Evolutionary conservation across 2,113 vertebrate genomes (phyloP), one percentile per base, ranked within the genome.

Genomic region (Cygnus buccinator): DNA sequence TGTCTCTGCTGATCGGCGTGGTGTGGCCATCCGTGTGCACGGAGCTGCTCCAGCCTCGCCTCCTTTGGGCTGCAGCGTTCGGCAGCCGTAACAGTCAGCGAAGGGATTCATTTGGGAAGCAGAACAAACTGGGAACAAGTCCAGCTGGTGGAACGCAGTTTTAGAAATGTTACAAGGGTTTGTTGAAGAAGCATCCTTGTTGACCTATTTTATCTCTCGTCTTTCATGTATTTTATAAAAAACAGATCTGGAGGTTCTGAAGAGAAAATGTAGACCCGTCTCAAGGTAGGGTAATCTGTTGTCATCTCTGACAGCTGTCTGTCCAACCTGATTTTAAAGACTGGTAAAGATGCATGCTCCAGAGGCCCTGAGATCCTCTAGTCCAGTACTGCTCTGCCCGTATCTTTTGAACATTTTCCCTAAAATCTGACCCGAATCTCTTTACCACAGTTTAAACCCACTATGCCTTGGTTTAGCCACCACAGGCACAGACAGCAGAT

Each of bases 21-120:
- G 13, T 37, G 26, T 22, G 13, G 13, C 26, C 26, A 65, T 11
- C 37, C 26, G 5, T 9, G 26, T 63, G 16, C 25, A 39, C 3
- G 29, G 13, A 61, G 44, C 28, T 55, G 46, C 44, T 59, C n/a
- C 43, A 59, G 33, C n/a, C 44, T 33, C 59, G 44, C 11, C 33
- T 61, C 28, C 25, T 48, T 17, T 2, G 0, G 1, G 1, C 12
- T 44, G 17, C 43, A 28, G 31, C 15, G 10, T 59, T 66, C 1
- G 0, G 8, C 35, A 35, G 70, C 41, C 14, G 11, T 9, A 21
- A 11, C 18, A 8, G 25, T 55, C 37, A 62, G 33, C 26, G 50
- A 63, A 68, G 2, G 41, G 22, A 70, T 57, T 13, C 3, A 2
- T 43, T 80, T 50, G 35, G 44, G 25, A 43, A 77, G 39, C 2